Evolutionary conservation across 1,140 invertebrate species (phyloP), one percentile per base, ranked within the genome.

Genomic region (Brachionus rotundiformis): DNA sequence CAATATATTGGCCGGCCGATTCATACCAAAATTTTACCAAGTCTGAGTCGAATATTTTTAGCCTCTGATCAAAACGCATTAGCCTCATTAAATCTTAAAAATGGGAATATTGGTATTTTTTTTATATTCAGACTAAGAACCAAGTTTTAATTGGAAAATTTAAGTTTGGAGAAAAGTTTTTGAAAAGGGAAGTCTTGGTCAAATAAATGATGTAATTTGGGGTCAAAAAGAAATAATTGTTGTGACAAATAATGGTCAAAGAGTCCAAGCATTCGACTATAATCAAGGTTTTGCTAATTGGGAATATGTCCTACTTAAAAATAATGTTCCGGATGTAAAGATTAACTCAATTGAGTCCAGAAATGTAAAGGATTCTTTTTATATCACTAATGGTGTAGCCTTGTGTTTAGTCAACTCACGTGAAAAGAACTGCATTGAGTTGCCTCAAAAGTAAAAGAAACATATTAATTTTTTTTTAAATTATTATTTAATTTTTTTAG

Each of bases 161-260:
- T 19, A 11, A 80, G 59, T 41, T 13, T 81, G 79, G 79, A 33
- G 79, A 49, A 81, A 81, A 68, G 59, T 81, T 6, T 81, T 81
- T 25, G 79, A 81, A 81, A 23, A n/a, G 13, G 29, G 47, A 1
- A 13, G 33, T 4, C 8, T 16, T 29, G 79, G 79, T 65, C 23
- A 39, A 65, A 68, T 81, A 44, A 61, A 81, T 41, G 7, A 27
- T 44, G 54, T 81, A 16, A 39, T 65, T 4, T 81, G 54, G 54
- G 54, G 23, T 49, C 8, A 19, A 10, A 63, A 63, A 65, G 54
- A 63, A 49, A 27, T 63, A n/a, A n/a, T 81, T 19, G 31, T 81
- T 25, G 63, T 81, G 4, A 59, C 59, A 0, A 47, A 27, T 36
- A 47, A 68, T 29, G 79, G 79, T 39, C 54, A 54, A 39, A 13